Evolutionary conservation across 2,888 invertebrate species (phyloP).

Genomic region (Hartigia nigra): DNA sequence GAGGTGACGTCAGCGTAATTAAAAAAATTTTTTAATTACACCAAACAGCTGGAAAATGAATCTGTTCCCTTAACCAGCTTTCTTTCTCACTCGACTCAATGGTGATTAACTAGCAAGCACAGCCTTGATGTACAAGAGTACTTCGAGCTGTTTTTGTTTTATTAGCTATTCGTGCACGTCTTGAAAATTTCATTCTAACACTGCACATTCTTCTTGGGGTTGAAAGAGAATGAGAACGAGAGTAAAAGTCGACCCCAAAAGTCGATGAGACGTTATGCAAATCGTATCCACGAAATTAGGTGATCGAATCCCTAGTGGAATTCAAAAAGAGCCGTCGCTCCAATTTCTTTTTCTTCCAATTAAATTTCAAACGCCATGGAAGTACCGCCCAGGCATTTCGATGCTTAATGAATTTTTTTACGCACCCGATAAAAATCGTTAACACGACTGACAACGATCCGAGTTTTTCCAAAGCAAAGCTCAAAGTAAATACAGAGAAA

Average conservation of each 20-base stretch:
- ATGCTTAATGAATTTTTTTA: neutral
- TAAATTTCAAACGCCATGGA: neutral
- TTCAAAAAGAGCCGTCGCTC: neutral
- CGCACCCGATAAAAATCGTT: neutral
- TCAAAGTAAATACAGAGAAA: neutral
- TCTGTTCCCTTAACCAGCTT: neutral
- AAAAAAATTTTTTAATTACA: neutral
- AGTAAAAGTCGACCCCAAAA: neutral
- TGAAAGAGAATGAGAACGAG: neutral
- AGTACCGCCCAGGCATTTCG: neutral
- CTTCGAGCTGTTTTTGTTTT: slow-evolving; percentile 51
- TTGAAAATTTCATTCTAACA: neutral
- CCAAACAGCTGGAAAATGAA: neutral
- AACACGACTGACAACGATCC: neutral
- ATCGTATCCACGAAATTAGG: neutral
- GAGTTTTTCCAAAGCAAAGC: neutral
- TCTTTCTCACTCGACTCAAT: slow-evolving; percentile 29
- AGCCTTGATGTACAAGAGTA: slow-evolving; percentile 44
- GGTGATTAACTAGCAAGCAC: slow-evolving; percentile 40
- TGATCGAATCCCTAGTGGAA: neutral
- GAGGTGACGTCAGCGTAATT: neutral
- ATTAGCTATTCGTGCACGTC: slow-evolving; percentile 23
- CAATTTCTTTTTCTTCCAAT: neutral
- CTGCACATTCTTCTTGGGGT: neutral
- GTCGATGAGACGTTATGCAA: neutral